Evolutionary conservation across 2,797 vertebrate genomes (phyloP).

Genomic region (Coluber constrictor): DNA sequence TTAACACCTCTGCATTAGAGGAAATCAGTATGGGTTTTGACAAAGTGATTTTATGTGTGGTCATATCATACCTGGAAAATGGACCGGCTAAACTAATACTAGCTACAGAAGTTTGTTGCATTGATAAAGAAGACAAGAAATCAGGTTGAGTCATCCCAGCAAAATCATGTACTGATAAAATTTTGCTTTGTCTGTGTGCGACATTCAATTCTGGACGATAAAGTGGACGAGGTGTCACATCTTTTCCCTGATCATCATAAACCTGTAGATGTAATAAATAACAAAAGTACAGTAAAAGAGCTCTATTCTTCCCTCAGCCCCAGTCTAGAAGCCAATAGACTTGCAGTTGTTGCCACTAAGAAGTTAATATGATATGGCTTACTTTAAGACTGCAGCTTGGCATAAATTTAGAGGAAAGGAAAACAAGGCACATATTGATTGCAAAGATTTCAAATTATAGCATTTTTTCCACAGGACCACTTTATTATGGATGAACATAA

Average conservation of each 20-base stretch:
- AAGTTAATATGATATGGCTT: background rate
- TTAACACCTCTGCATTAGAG: background rate
- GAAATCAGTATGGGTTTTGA: background rate
- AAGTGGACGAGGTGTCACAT: conserved; percentile 84
- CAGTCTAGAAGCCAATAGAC: background rate
- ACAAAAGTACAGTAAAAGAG: background rate
- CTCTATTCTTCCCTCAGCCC: background rate
- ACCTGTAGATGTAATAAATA: conserved; percentile 71
- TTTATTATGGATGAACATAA: background rate
- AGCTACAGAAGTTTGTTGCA: conserved; percentile 60
- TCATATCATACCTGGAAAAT: conserved; percentile 69
- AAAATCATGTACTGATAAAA: conserved; percentile 68
- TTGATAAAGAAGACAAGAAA: conserved; percentile 57
- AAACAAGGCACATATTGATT: background rate
- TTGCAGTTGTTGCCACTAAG: background rate
- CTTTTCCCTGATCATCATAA: conserved; percentile 76
- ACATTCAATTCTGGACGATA: conserved; percentile 66
- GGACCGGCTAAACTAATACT: conserved; percentile 71
- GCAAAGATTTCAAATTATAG: background rate
- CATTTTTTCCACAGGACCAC: background rate
- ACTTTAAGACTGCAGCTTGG: background rate
- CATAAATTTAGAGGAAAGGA: background rate
- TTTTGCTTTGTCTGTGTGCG: conserved; percentile 64
- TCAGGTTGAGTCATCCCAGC: conserved; percentile 64
- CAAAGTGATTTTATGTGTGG: background rate